Percentiles rank a stretch among this genome's conserved stretches.
These are phyloP conservation scores for Oenanthe oenanthe DNA, from an alignment of 2,113 vertebrate genomes.

Conservation along the genomic window DNA sequence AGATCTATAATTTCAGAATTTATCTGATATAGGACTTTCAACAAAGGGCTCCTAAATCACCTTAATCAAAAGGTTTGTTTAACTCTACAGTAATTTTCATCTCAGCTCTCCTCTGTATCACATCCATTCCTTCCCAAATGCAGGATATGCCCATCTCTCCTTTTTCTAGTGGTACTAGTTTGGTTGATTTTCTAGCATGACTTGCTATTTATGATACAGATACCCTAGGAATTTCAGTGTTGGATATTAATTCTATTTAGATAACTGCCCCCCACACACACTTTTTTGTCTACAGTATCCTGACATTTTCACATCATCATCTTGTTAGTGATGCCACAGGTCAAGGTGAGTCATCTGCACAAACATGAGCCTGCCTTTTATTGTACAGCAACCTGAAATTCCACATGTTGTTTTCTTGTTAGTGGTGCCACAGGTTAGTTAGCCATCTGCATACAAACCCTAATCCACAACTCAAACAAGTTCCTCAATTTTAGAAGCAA, in stretches of 20 bases:
- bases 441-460: not conserved
- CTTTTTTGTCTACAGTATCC: not conserved
- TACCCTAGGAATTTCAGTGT: not conserved
- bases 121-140: not conserved
- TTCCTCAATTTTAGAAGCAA: not conserved
- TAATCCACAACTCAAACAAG: not conserved
- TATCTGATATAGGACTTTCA: not conserved
- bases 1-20: not conserved
- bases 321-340: not conserved
- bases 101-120: accelerated
- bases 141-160: not conserved
- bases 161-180: not conserved
- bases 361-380: not conserved
- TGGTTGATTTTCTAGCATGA: not conserved
- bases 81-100: not conserved
- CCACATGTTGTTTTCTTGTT: not conserved
- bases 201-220: not conserved
- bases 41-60: not conserved
- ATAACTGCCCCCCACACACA: not conserved
- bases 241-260: not conserved
- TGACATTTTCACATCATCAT: not conserved
- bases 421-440: not conserved
- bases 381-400: not conserved
- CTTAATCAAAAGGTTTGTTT: not conserved
- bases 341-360: not conserved